Evolutionary conservation across 2,888 invertebrate species (phyloP).

Genomic region (Nycteola revayana): DNA sequence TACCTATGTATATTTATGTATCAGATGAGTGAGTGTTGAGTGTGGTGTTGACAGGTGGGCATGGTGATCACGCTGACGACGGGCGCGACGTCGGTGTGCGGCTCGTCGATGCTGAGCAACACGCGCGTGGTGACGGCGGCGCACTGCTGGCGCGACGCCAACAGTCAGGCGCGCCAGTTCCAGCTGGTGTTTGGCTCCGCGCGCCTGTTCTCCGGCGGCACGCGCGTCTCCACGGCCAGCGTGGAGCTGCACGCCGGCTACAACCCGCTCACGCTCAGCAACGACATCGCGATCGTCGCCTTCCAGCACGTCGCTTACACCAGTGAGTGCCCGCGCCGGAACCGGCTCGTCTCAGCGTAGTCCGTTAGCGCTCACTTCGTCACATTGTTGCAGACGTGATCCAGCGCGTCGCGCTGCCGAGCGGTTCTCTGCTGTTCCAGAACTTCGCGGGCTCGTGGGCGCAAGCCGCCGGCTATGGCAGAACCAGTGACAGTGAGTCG

Average conservation of each 20-base stretch:
- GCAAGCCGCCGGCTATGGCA: conserved; percentile 40
- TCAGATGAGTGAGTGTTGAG: no score
- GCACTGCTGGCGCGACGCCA: conserved; percentile 49
- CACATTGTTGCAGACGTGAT: conserved; percentile 38
- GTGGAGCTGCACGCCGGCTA: conserved; percentile 36
- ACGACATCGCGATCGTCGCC: conserved; percentile 35
- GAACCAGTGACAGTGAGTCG: conserved; percentile 33
- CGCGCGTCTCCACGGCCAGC: conserved; percentile 35
- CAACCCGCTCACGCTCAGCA: conserved; percentile 33
- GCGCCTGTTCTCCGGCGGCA: conserved; percentile 40
- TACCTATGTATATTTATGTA: background rate
- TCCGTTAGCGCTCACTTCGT: conserved; percentile 33
- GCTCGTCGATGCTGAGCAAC: conserved; percentile 40
- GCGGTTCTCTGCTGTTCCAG: conserved; percentile 20
- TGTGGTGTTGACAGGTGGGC: conserved; percentile 29
- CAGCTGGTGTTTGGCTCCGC: conserved; percentile 45
- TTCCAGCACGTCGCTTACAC: conserved; percentile 32
- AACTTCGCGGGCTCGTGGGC: conserved; percentile 34
- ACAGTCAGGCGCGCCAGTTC: conserved; percentile 43
- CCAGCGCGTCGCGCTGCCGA: conserved; percentile 33
- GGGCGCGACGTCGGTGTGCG: conserved; percentile 40
- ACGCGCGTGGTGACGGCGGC: conserved; percentile 41
- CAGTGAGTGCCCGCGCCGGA: conserved; percentile 22
- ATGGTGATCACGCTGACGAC: conserved; percentile 38
- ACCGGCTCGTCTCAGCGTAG: background rate